Conservation (phyloP, 2,113 vertebrate species). For the Ctenodactylus gundi region DNA sequence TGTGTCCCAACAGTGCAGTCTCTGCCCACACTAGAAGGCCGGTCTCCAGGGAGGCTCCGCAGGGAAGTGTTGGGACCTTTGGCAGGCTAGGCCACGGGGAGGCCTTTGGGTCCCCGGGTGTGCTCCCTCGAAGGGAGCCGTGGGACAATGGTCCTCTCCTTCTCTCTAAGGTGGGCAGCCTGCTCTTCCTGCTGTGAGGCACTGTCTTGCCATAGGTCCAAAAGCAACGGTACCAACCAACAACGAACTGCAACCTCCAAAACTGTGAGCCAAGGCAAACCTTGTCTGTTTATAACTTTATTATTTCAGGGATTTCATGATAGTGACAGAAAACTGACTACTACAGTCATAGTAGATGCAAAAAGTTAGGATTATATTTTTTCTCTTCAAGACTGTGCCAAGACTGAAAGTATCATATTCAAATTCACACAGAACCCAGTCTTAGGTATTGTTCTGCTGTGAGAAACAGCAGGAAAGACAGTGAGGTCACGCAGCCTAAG, state of each 20-base stretch:
- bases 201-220: not conserved
- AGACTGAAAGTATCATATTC: constrained; percentile 15
- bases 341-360: not conserved
- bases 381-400: not conserved
- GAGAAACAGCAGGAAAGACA: not conserved
- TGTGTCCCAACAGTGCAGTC: too few species aligned
- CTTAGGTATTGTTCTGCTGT: not conserved
- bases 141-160: not conserved
- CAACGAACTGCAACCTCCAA: not conserved
- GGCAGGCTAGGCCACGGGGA: too few species aligned
- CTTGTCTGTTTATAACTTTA: not conserved
- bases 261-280: not conserved
- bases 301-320: not conserved
- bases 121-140: too few species aligned
- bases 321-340: not conserved
- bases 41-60: too few species aligned
- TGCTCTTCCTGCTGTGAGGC: not conserved
- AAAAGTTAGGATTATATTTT: not conserved
- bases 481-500: too few species aligned
- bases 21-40: too few species aligned
- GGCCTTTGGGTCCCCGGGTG: too few species aligned
- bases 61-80: too few species aligned
- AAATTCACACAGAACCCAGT: not conserved
- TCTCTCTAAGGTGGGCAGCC: not conserved
- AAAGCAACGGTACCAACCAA: not conserved